Evolutionary conservation across 2,797 vertebrate species (phyloP).

Genomic region (Pseudochromis fuscus): DNA sequence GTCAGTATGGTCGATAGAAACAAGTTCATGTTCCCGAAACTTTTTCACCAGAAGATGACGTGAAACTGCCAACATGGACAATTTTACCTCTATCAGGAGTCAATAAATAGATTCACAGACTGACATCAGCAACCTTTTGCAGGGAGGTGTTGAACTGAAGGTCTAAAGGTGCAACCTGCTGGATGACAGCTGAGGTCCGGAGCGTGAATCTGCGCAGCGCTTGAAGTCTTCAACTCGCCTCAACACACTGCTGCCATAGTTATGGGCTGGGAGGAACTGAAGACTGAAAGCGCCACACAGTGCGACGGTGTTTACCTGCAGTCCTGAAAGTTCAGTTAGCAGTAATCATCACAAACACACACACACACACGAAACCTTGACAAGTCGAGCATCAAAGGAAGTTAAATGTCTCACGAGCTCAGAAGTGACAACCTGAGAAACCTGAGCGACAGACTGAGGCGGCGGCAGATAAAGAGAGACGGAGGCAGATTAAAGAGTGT

Average conservation of each 20-base stretch:
- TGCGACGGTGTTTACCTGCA: neutral
- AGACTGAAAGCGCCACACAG: slow-evolving; percentile 91
- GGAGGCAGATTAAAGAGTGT: slow-evolving; percentile 30
- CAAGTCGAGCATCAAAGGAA: slow-evolving; percentile 49
- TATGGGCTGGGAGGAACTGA: slow-evolving; percentile 91
- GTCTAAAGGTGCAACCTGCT: neutral
- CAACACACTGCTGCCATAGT: slow-evolving; percentile 86
- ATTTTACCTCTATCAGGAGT: neutral
- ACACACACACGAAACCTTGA: neutral
- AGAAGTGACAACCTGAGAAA: slow-evolving; percentile 33
- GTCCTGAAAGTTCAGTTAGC: slow-evolving; percentile 26
- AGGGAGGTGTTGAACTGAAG: neutral
- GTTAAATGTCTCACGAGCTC: slow-evolving; percentile 55
- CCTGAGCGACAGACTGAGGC: slow-evolving; percentile 22
- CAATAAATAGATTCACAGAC: neutral
- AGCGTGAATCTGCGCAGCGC: slow-evolving; percentile 85
- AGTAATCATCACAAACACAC: slow-evolving; percentile 10
- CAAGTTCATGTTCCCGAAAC: too few species aligned
- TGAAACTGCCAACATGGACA: neutral
- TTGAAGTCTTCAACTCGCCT: slow-evolving; percentile 92
- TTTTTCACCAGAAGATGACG: too few species aligned
- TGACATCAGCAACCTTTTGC: neutral
- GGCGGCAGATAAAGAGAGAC: slow-evolving; percentile 40
- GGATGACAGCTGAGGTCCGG: neutral
- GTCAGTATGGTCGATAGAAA: too few species aligned